Evolutionary conservation across 2,113 vertebrate species (phyloP), one percentile per base, ranked within the genome.

Genomic region (Oreotragus oreotragus): DNA sequence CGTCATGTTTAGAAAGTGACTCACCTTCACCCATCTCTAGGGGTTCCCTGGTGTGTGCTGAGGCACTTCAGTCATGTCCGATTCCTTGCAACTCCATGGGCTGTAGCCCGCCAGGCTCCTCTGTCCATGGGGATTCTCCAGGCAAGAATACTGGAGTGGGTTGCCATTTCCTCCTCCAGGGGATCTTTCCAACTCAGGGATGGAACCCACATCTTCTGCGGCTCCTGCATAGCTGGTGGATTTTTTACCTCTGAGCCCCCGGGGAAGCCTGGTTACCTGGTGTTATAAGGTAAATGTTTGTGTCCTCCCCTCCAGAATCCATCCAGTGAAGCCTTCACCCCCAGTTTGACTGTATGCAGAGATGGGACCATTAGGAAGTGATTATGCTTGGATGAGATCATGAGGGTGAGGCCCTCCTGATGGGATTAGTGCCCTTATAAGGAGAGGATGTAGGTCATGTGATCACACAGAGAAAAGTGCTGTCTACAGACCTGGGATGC

Each of bases 41-140:
- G 25, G 51, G 11, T 28, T 53, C 14, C 62, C 28, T 58, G 2
- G 1, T 55, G 6, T 70, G n/a, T 70, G 66, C 66, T 70, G 23
- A 70, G 66, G 39, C 0, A 0, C 19, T 70, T 70, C n/a, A 70
- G n/a, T 70, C 66, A 12, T 6, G 19, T 39, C 66, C 0, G 10
- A 23, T 39, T 70, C 66, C 66, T 23, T 39, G n/a, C n/a, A 70
- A 70, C 1, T 0, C 19, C n/a, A 12, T 70, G 66, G 66, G 8
- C 66, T 39, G 2, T 39, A 70, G 66, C 66, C 66, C 0, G 0
- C 64, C 66, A 23, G 66, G n/a, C n/a, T 23, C 9, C 19, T 39
- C 66, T 12, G n/a, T 39, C 19, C 66, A 39, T 39, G 66, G n/a
- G 4, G n/a, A 23, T 70, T 70, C 19, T 70, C 19, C 66, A 70